These are phyloP conservation scores for Euura saliciscinereae DNA, from an alignment of 1,140 invertebrate genomes.

Conservation along the genomic window DNA sequence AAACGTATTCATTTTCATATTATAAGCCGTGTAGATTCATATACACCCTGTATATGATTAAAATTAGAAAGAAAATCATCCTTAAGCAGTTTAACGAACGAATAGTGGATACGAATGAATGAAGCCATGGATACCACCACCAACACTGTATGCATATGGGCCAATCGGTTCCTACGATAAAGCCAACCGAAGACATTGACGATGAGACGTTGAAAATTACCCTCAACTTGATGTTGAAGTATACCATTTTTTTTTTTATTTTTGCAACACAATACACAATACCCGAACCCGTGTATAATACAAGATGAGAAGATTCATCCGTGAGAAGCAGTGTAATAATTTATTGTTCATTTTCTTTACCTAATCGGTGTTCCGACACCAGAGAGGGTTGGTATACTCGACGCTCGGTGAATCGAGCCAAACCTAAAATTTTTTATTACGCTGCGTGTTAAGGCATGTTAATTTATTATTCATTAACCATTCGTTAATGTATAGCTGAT, in stretches of 20 bases:
- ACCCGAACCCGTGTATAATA: slow-evolving; percentile 6
- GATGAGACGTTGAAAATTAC: neutral
- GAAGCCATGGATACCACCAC: neutral
- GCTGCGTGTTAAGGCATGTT: slow-evolving; percentile 37
- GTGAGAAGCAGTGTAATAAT: slow-evolving; percentile 20
- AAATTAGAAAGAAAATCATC: slow-evolving; percentile 2
- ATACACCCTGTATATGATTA: too few relatives aligned
- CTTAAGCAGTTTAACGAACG: neutral
- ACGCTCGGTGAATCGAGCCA: slow-evolving; percentile 80
- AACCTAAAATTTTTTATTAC: slow-evolving; percentile 55
- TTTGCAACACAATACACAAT: slow-evolving; percentile 11
- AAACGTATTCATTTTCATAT: too few relatives aligned
- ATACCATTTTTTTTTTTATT: neutral
- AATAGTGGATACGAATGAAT: neutral
- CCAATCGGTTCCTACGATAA: slow-evolving; percentile 28
- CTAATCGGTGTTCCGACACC: slow-evolving; percentile 75
- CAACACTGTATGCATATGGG: neutral
- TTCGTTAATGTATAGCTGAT: neutral
- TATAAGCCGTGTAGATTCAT: neutral
- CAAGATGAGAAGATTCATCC: slow-evolving; percentile 14
- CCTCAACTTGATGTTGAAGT: slow-evolving; percentile 15
- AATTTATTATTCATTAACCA: slow-evolving; percentile 25
- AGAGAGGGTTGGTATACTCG: slow-evolving; percentile 84
- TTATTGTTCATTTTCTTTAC: slow-evolving; percentile 65
- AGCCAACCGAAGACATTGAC: slow-evolving; percentile 46